Evolutionary conservation across 2,113 vertebrate genomes (phyloP), one percentile per base, ranked within the genome.

Genomic region (Cervus canadensis): DNA sequence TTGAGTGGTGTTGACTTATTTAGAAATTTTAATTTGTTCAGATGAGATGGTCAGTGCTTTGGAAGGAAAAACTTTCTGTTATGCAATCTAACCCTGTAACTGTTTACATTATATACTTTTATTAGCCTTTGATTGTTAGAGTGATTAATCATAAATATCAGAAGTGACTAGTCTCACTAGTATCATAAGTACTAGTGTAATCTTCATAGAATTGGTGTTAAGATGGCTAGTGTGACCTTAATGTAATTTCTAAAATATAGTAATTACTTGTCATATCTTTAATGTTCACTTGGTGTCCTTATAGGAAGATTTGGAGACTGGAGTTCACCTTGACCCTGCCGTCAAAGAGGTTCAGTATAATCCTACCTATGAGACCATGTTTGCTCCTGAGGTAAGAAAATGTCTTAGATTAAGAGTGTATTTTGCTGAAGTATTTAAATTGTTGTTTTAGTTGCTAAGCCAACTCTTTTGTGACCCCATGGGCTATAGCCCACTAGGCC

Each of bases 321-420:
- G 99, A 56, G 98, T 98, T 97, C 99, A 99, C 92, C 99, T 99
- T 97, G 99, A 99, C 98, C 99, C 99, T 91, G 98, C 99, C 9
- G 86, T 99, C 96, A 99, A 99, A 98, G 99, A 99, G 98, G 99
- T 99, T 98, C 98, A 98, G 0, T 99, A 99, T 90, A 99, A 99
- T 95, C 99, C 99, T 21, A 99, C 99, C 45, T 99, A 98, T 21
- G 99, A 99, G 81, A 99, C 99, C 26, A 99, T 99, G 99, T 99
- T 99, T 99, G 99, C 99, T 96, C 99, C 99, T 48, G 99, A 99
- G 99, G 99, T 99, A 98, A 99, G 99, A 90, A 96, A 54, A 82
- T 19, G 50, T 33, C 52, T 0, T 33, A 45, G 89, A 74, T 97
- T 78, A 78, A 93, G 36, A 9, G 94, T 89, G 78, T 36, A 23